Conservation (phyloP, 2,888 invertebrate species). For the Baccha elongata region DNA sequence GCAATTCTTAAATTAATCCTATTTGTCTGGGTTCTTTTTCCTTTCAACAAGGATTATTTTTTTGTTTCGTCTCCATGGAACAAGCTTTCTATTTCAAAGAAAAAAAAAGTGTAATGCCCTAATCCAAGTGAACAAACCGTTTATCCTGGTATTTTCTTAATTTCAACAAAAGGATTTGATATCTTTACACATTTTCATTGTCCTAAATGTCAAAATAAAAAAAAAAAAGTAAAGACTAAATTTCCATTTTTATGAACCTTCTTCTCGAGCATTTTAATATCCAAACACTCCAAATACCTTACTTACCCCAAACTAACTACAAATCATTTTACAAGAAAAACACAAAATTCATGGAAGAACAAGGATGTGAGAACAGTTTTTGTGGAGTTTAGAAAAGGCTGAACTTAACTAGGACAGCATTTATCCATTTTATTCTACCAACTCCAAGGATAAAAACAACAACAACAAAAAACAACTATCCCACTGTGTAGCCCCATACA, state of each 20-base stretch:
- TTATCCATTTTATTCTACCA: constrained; percentile 27
- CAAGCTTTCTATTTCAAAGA: constrained; percentile 17
- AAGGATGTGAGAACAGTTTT: constrained; percentile 49
- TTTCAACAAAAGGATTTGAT: constrained; percentile 58
- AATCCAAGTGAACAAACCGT: constrained; percentile 28
- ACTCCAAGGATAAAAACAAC: constrained; percentile 5
- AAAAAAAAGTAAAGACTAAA: constrained; percentile 2
- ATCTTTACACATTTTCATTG: constrained; percentile 55
- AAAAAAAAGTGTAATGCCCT: constrained; percentile 3
- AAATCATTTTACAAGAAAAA: constrained; percentile 60
- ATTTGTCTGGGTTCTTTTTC: neutral
- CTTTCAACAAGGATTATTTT: constrained; percentile 9
- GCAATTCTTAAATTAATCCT: constrained; percentile 15
- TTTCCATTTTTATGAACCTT: constrained; percentile 43
- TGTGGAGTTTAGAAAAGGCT: constrained; percentile 38
- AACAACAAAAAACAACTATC: constrained; percentile 16
- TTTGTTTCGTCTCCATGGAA: neutral
- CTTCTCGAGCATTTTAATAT: constrained; percentile 28
- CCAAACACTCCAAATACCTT: constrained; percentile 19
- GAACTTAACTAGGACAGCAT: constrained; percentile 60
- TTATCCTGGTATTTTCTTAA: constrained; percentile 46
- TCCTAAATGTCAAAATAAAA: constrained; percentile 15
- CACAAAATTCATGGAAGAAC: constrained; percentile 9
- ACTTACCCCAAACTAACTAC: constrained; percentile 54
- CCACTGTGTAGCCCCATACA: constrained; percentile 45